Evolutionary conservation across 2,113 vertebrate genomes (phyloP).

Genomic region (Saccopteryx bilineata): DNA sequence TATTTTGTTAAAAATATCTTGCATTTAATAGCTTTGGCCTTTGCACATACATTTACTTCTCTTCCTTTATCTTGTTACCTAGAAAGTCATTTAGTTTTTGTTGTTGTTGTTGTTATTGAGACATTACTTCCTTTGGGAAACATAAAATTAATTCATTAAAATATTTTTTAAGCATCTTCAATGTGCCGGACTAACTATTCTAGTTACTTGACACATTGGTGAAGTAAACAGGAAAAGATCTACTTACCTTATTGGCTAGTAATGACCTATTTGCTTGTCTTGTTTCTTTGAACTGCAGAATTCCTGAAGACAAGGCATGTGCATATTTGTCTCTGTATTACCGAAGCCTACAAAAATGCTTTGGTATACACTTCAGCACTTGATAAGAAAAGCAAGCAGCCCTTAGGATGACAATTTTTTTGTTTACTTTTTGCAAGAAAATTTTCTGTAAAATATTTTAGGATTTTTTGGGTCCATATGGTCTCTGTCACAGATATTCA

Average conservation of each 20-base stretch:
- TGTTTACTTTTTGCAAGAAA: background rate
- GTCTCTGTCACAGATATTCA: background rate
- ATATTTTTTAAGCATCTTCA: background rate
- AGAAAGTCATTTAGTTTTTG: background rate
- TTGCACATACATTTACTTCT: background rate
- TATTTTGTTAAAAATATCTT: background rate
- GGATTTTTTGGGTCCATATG: background rate
- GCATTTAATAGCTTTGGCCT: background rate
- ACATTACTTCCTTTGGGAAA: background rate
- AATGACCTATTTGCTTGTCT: background rate
- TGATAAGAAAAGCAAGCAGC: background rate
- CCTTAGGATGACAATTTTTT: background rate
- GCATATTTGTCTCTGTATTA: background rate
- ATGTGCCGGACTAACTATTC: background rate
- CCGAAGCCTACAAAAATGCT: background rate
- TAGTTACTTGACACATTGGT: background rate
- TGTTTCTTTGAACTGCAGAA: background rate
- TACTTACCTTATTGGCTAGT: background rate
- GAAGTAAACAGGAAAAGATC: background rate
- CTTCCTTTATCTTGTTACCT: background rate
- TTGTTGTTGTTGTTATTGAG: background rate
- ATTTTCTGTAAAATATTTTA: slow-evolving; percentile 39
- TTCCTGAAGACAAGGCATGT: background rate
- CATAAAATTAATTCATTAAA: background rate
- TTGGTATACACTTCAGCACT: background rate